These are phyloP conservation scores for Lemur catta DNA, from an alignment of 2,797 vertebrate genomes.

Conservation along the genomic window DNA sequence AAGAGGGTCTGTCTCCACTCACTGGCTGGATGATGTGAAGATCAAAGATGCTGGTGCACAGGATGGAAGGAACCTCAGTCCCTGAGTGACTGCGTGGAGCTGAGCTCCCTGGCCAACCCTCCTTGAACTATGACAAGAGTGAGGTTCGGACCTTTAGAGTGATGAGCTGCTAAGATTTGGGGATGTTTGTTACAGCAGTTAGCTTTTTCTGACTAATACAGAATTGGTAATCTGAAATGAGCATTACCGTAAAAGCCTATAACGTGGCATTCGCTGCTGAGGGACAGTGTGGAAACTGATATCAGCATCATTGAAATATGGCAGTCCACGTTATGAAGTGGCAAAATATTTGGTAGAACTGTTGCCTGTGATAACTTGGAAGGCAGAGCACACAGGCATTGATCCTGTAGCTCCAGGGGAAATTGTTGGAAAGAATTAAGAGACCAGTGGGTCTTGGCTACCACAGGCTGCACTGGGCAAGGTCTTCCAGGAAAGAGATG, in stretches of 20 bases:
- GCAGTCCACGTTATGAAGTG: background rate
- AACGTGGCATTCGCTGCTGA: too few relatives aligned
- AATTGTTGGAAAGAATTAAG: background rate
- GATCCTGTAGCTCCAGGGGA: background rate
- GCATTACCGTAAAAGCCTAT: background rate
- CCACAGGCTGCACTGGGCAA: background rate
- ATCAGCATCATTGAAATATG: background rate
- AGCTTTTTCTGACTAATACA: background rate
- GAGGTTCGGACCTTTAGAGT: background rate
- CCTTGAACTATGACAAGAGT: background rate
- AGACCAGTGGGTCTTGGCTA: background rate
- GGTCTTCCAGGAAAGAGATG: background rate
- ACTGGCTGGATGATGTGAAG: background rate
- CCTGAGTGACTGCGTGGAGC: background rate
- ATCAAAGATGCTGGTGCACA: background rate
- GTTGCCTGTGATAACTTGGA: background rate
- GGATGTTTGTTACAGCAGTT: background rate
- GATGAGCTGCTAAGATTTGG: background rate
- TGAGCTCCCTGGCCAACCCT: too few relatives aligned
- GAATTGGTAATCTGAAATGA: background rate
- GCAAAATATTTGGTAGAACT: too few relatives aligned
- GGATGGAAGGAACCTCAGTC: background rate
- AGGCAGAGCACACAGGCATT: background rate
- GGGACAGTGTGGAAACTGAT: background rate
- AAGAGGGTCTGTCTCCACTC: accelerated